These are phyloP conservation scores for Ferrisia virgata DNA, from an alignment of 2,888 invertebrate species.

Conservation along the genomic window DNA sequence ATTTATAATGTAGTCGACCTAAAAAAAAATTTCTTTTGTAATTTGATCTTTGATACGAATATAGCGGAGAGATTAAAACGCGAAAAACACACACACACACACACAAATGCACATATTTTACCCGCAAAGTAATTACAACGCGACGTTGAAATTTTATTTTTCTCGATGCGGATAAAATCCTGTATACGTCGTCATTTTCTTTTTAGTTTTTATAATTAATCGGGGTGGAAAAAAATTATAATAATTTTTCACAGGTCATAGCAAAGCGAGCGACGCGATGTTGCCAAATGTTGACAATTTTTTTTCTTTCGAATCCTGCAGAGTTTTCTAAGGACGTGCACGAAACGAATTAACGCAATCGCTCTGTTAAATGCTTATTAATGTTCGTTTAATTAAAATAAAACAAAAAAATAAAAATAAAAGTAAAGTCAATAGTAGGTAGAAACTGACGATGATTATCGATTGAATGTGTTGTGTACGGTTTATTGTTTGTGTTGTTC, in stretches of 20 bases:
- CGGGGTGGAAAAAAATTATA: background rate
- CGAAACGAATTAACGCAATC: background rate
- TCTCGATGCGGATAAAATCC: background rate
- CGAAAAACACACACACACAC: background rate
- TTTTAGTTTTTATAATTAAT: background rate
- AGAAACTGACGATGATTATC: background rate
- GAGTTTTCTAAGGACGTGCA: background rate
- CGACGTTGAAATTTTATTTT: background rate
- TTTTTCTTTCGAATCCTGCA: background rate
- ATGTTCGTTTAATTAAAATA: background rate
- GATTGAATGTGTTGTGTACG: background rate
- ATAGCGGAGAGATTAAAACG: background rate
- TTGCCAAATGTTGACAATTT: background rate
- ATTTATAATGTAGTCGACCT: background rate
- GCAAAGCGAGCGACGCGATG: background rate
- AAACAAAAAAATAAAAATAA: no score
- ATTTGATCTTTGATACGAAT: slow-evolving; percentile 23
- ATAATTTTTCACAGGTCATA: background rate
- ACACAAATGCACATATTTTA: no score
- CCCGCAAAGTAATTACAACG: background rate
- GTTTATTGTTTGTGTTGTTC: no score
- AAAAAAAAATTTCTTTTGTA: slow-evolving; percentile 24
- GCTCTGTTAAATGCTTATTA: background rate
- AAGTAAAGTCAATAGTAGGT: no score
- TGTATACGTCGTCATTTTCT: background rate